Conservation (phyloP, 2,888 invertebrate genomes). For the Dexiosoma caninum region DNA sequence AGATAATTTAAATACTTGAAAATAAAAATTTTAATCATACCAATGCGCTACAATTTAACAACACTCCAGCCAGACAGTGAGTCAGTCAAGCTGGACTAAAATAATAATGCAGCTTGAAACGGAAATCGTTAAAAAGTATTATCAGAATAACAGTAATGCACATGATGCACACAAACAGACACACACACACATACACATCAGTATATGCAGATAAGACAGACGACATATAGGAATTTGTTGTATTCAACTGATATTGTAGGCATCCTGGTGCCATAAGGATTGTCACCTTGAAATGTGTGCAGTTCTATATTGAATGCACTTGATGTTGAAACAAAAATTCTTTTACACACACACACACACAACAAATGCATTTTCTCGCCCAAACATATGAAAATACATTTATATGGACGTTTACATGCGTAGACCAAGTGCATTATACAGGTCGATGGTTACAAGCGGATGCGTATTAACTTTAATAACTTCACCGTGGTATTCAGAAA, state of each 20-base stretch:
- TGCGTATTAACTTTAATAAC: conserved; percentile 48
- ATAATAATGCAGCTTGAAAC: conserved; percentile 19
- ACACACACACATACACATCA: background rate
- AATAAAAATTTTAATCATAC: background rate
- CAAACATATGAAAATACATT: too few species aligned
- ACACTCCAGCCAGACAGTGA: background rate
- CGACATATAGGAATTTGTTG: background rate
- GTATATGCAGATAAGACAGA: too few species aligned
- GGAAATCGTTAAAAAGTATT: conserved; percentile 49
- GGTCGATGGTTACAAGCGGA: conserved; percentile 2
- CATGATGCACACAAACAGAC: background rate
- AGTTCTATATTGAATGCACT: background rate
- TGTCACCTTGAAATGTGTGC: conserved; percentile 46
- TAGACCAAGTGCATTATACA: background rate
- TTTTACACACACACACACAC: background rate
- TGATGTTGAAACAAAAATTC: background rate
- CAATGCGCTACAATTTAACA: background rate
- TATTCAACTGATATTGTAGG: background rate
- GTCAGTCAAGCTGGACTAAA: background rate
- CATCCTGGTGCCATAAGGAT: conserved; percentile 4
- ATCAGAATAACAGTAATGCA: conserved; percentile 14
- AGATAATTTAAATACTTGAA: too few species aligned
- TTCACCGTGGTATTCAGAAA: conserved; percentile 19
- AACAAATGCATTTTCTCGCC: too few species aligned
- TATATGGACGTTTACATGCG: too few species aligned